These are phyloP conservation scores for Cydia strobilella DNA, from an alignment of 1,140 invertebrate species.

Conservation along the genomic window DNA sequence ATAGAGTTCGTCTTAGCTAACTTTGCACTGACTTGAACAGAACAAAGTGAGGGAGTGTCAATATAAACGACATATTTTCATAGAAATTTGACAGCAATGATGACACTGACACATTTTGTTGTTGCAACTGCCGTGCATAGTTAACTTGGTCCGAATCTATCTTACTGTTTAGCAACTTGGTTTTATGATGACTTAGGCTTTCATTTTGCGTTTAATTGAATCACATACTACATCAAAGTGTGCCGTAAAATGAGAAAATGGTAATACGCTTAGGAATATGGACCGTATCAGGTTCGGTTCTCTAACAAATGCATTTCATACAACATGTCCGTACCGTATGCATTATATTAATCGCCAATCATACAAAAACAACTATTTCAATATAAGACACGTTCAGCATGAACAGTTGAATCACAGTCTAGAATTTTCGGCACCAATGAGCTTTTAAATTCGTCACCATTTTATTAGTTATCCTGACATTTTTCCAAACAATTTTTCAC, in stretches of 20 bases:
- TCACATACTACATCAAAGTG: no score
- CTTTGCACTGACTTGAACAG: no score
- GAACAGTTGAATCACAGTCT: slow-evolving; percentile 79
- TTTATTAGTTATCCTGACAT: slow-evolving; percentile 31
- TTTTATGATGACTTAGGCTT: background rate
- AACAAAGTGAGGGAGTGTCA: no score
- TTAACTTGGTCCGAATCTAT: no score
- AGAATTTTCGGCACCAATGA: slow-evolving; percentile 78
- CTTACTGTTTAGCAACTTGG: background rate
- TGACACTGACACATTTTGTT: no score
- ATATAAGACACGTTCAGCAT: slow-evolving; percentile 79
- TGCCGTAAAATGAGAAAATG: background rate
- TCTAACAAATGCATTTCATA: slow-evolving; percentile 70
- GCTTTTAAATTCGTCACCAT: slow-evolving; percentile 75
- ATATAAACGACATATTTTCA: no score
- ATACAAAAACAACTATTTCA: slow-evolving; percentile 78
- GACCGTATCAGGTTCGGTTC: slow-evolving; percentile 5
- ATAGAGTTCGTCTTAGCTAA: no score
- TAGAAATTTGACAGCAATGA: no score
- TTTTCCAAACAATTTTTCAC: slow-evolving; percentile 1
- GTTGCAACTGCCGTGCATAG: no score
- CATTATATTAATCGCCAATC: slow-evolving; percentile 63
- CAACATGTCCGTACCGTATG: slow-evolving; percentile 57
- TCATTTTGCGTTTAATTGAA: background rate
- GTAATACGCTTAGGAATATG: background rate